Conservation (phyloP, 1,140 invertebrate species). For the Leptinotarsa lineolata region DNA sequence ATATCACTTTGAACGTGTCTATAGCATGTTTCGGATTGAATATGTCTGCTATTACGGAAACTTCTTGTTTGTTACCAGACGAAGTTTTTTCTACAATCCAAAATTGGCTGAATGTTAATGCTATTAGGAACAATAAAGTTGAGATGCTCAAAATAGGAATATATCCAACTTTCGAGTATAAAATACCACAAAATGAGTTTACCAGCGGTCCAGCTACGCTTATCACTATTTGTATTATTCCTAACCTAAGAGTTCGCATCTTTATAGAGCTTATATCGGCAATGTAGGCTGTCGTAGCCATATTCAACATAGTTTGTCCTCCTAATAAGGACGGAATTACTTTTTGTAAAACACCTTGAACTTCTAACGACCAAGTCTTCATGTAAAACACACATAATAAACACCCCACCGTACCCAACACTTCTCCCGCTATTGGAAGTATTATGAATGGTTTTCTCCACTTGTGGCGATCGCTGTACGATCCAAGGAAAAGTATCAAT, state of each 20-base stretch:
- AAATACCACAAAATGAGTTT: constrained; percentile 48
- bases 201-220: constrained; percentile 44
- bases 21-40: constrained; percentile 50
- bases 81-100: constrained; percentile 48
- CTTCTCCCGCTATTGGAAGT: constrained; percentile 41
- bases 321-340: constrained; percentile 62
- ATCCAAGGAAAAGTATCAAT: constrained; percentile 65
- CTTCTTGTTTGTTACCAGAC: constrained; percentile 21
- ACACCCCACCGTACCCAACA: constrained; percentile 57
- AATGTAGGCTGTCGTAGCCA: constrained; percentile 64
- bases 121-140: constrained; percentile 38
- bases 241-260: constrained; percentile 61
- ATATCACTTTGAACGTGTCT: constrained; percentile 48
- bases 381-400: constrained; percentile 61
- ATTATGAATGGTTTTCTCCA: constrained; percentile 49
- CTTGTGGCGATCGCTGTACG: constrained; percentile 65
- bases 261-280: constrained; percentile 62
- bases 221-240: constrained; percentile 61
- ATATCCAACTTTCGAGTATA: constrained; percentile 48
- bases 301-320: constrained; percentile 60
- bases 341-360: constrained; percentile 61
- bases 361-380: constrained; percentile 59
- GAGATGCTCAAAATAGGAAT: constrained; percentile 44
- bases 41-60: constrained; percentile 42
- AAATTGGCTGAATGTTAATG: constrained; percentile 47